These are phyloP conservation scores for Coranthus polyacanthus DNA, from an alignment of 2,797 vertebrate genomes.

Conservation along the genomic window DNA sequence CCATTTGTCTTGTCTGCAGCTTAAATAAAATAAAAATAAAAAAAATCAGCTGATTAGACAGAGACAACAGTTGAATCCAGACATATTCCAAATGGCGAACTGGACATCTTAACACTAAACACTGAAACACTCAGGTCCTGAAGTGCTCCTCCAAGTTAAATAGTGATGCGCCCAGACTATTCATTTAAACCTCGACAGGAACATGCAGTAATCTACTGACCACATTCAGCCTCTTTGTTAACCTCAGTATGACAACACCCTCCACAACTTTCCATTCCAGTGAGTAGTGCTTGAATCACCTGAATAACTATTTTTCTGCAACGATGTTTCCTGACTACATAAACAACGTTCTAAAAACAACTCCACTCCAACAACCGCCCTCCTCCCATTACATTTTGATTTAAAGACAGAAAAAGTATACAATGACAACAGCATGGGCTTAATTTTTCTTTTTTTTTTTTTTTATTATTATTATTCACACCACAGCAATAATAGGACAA, in stretches of 20 bases:
- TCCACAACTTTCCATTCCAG: conserved; percentile 33
- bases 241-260: conserved; percentile 53
- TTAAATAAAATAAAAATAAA: too few relatives aligned
- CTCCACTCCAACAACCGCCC: too few relatives aligned
- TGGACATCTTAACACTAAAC: conserved; percentile 65
- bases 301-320: too few relatives aligned
- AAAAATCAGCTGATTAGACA: conserved; percentile 14
- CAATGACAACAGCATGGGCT: not conserved
- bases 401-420: not conserved
- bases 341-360: too few relatives aligned
- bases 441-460: conserved; percentile 66
- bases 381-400: too few relatives aligned
- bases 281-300: not conserved
- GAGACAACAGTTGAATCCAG: conserved; percentile 19
- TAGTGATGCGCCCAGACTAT: conserved; percentile 45
- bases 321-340: too few relatives aligned
- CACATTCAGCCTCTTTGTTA: conserved; percentile 47
- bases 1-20: not conserved
- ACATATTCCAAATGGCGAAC: conserved; percentile 63
- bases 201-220: conserved; percentile 46
- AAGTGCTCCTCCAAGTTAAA: conserved; percentile 67
- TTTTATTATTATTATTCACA: conserved; percentile 75
- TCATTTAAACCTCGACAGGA: conserved; percentile 63
- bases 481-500: conserved; percentile 56
- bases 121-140: conserved; percentile 42